Evolutionary conservation across 2,797 vertebrate species (phyloP), one percentile per base, ranked within the genome.

Genomic region (Phrynocephalus guinanensis): DNA sequence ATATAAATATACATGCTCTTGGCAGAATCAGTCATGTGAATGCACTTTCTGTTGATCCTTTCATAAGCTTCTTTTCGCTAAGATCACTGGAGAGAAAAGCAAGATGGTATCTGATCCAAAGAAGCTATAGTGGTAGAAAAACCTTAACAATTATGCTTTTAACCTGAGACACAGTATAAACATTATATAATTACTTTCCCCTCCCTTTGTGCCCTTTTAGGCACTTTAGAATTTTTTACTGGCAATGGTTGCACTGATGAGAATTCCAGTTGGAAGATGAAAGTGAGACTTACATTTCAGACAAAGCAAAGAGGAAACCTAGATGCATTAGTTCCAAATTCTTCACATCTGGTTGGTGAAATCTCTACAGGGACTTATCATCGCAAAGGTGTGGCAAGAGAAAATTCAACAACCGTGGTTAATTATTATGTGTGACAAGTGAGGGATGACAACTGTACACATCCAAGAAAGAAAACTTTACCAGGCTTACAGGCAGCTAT

Each of bases 101-200:
- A 67, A 94, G 92, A 93, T 93, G 89, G 33, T 92, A 95, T 94
- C 89, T 91, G 24, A 80, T 87, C 26, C 82, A 70, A 95, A 72
- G 89, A 91, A 93, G 91, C 87, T 92, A 90, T 91, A 90, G 91
- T 2, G 2, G 68, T 88, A 90, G 92, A 89, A 90, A 94, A 93
- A 88, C 26, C 26, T 88, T 94, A 91, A 86, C 91, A 92, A 89
- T 50, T 84, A 1, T 0, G 0, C 28, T 91, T 81, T 87, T 90
- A 86, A 52, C 63, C 68, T 90, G 89, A 93, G 71, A 92, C 87
- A 91, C 83, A 48, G 48, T 87, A 86, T 89, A 93, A 76, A 92
- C 68, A 0, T 0, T 38, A 87, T 50, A 56, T 83, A 93, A 84
- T 85, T 85, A 88, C 86, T 86, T 92, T 71, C 91, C 89, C 87